phyloP scores from a whole-genome alignment of 2,888 invertebrate genomes.

The Drosophila gaucha region DNA sequence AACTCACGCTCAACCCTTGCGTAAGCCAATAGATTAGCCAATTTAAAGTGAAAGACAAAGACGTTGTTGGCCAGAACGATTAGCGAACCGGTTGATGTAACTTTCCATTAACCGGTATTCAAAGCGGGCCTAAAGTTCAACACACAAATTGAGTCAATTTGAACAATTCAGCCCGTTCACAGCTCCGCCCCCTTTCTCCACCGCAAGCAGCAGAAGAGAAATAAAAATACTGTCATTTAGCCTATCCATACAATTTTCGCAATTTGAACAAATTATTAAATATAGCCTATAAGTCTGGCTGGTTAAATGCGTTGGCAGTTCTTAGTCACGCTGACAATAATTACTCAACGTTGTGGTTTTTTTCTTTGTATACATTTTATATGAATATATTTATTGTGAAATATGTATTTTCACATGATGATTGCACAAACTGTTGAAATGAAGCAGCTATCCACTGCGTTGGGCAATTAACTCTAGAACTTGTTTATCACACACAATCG shows the following conservation, averaged over 20 bases:
- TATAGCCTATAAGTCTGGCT: slow-evolving; percentile 27
- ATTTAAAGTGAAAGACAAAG: slow-evolving; percentile 47
- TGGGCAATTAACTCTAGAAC: slow-evolving; percentile 36
- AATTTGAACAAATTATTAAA: slow-evolving; percentile 8
- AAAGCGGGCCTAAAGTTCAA: slow-evolving; percentile 30
- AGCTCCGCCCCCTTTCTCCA: slow-evolving; percentile 39
- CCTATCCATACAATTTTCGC: slow-evolving; percentile 37
- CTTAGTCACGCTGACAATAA: slow-evolving; percentile 53
- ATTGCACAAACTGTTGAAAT: slow-evolving; percentile 41
- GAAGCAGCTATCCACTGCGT: slow-evolving; percentile 1
- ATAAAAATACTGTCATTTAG: slow-evolving; percentile 15
- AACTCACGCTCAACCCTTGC: slow-evolving; percentile 50
- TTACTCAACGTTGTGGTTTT: slow-evolving; percentile 28
- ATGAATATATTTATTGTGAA: slow-evolving; percentile 48
- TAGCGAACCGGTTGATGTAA: slow-evolving; percentile 56
- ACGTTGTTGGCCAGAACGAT: slow-evolving; percentile 50
- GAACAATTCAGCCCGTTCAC: slow-evolving; percentile 6
- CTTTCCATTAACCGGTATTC: slow-evolving; percentile 53
- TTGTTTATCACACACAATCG: slow-evolving; percentile 37
- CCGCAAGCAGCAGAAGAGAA: slow-evolving; percentile 20
- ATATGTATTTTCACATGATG: slow-evolving; percentile 45
- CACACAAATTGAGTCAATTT: slow-evolving; percentile 28
- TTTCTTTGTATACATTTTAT: background rate
- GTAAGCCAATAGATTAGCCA: slow-evolving; percentile 55
- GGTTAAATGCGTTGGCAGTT: slow-evolving; percentile 30